A percentile compares a stretch with the other conserved stretches of the same genome.
These are phyloP conservation scores for Sepiola atlantica DNA, from an alignment of 2,888 invertebrate genomes.

Conservation along the genomic window DNA sequence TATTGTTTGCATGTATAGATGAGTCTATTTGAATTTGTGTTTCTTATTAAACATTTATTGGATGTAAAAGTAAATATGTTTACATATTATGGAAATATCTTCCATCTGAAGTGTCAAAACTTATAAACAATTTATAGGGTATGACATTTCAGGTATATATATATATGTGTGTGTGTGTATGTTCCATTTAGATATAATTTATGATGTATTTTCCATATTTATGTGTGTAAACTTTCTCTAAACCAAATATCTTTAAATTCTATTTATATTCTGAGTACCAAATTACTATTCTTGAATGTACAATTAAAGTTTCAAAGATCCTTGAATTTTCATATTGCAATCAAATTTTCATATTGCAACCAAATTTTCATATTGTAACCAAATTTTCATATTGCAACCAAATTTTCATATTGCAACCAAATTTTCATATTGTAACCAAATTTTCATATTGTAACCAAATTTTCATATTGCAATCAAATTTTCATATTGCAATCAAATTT, in stretches of 20 bases:
- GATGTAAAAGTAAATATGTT: not conserved
- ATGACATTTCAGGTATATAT: not conserved
- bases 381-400: no score
- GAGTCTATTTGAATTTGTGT: not conserved
- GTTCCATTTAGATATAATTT: not conserved
- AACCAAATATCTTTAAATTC: not conserved
- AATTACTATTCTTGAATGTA: not conserved
- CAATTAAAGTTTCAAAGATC: not conserved
- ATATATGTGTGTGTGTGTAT: not conserved
- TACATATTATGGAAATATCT: not conserved
- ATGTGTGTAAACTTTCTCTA: not conserved
- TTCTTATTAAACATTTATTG: not conserved
- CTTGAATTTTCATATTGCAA: conserved; percentile 2
- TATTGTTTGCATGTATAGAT: not conserved
- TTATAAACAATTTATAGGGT: not conserved
- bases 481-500: no score
- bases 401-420: no score
- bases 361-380: no score
- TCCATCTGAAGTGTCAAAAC: not conserved
- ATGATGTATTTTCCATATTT: no score
- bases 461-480: no score
- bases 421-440: no score
- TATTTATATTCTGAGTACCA: not conserved
- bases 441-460: no score
- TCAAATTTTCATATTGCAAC: no score